Evolutionary conservation across 2,888 invertebrate species (phyloP), one percentile per base, ranked within the genome.

Genomic region (Orgyia antiqua): DNA sequence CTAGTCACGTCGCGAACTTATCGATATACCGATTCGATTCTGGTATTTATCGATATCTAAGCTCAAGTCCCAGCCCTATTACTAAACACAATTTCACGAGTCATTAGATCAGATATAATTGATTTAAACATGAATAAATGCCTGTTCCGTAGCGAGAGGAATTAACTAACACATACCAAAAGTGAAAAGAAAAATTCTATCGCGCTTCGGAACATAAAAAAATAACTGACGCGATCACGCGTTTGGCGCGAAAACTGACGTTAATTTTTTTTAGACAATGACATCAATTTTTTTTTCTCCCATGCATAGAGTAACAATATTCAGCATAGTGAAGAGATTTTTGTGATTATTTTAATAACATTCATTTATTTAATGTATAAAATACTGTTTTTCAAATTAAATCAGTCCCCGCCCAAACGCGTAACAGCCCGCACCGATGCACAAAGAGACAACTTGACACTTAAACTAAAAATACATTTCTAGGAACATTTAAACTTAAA

Each of bases 401-500:
- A n/a, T n/a, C n/a, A n/a, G n/a, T n/a, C n/a, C n/a, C n/a, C n/a
- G 10, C 36, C 44, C 39, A 39, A 45, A 43, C 31, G 8, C 24
- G 24, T 24, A 12, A 31, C 27, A 33, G 17, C 27, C 20, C 48
- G 45, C 48, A 51, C 44, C 44, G 51, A 47, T 47, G 33, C 34
- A 28, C 23, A 30, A 24, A 20, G 24, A 35, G 31, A 27, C 21
- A 31, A 34, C 26, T 33, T 27, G 39, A 41, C 27, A 30, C 59
- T 63, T 65, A 61, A 44, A 58, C 39, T 72, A 13, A 24, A 74
- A 76, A 76, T 72, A 80, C 66, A 77, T 63, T 68, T 68, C 80
- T 83, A 84, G 83, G 83, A 84, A 84, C 83, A 80, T 83, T 68
- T 74, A 60, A 76, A 54, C 82, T 83, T 82, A 83, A 71, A 72